phyloP scores from a whole-genome alignment of 2,113 vertebrate species.

The Indicator indicator region DNA sequence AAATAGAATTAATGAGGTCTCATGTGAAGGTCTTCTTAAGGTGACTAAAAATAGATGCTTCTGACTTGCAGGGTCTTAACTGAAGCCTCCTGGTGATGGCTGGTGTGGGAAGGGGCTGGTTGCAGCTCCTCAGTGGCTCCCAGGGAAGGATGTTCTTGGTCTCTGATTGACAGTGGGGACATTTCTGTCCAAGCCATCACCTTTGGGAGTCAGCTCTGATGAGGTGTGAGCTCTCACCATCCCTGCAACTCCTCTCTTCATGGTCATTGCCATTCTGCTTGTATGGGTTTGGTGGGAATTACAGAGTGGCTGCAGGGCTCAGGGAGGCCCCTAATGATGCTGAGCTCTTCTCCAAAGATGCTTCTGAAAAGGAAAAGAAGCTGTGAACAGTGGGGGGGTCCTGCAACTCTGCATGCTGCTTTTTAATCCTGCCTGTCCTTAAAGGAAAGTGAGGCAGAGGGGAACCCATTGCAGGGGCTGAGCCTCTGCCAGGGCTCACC shows the following conservation, averaged over 20 bases:
- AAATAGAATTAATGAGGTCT: background rate
- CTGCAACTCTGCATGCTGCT: background rate
- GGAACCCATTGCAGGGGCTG: background rate
- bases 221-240: background rate
- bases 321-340: background rate
- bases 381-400: background rate
- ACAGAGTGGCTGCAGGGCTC: background rate
- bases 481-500: background rate
- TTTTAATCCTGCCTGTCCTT: background rate
- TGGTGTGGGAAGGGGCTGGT: background rate
- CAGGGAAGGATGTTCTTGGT: background rate
- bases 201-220: rapidly evolving
- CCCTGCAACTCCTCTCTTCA: background rate
- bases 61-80: background rate
- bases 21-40: background rate
- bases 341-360: background rate
- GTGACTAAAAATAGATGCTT: background rate
- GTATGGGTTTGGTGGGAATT: background rate
- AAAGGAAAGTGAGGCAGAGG: background rate
- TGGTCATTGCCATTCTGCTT: background rate
- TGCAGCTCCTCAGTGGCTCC: background rate
- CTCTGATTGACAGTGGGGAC: background rate
- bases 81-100: background rate
- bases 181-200: background rate
- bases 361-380: background rate